Base-by-base conservation (phyloP, 2,797 vertebrate genomes). In the Sibirionetta formosa region DNA sequence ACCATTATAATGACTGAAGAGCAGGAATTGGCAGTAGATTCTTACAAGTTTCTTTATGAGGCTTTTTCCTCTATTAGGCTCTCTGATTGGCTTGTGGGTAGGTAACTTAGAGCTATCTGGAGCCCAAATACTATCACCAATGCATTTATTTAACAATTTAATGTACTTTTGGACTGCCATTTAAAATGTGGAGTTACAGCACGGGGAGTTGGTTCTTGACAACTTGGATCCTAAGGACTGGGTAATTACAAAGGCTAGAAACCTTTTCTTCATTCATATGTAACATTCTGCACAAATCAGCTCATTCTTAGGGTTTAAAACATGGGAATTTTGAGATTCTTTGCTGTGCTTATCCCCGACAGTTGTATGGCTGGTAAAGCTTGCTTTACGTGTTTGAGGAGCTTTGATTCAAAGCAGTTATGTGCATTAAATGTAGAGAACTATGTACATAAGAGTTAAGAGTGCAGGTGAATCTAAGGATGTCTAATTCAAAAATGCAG, bases 361-460 rank as follows among this genome's bases (percentile, higher is more conserved):
- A 31, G 12, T 40, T 0, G 0, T 63, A 9, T 9, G n/a, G 11
- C 26, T 29, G 7, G 3, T 88, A 11, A 69, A 60, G 17, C 22
- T 29, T 29, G 23, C 24, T 27, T 33, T 38, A 24, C 3, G 38
- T 9, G 7, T 40, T 53, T 69, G 4, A 35, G 56, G 24, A 20
- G 15, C 57, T 86, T 70, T 68, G 38, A 22, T 42, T 14, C 14
- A 5, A 36, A 70, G 33, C 17, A 48, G 10, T 66, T 40, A 38
- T 50, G 4, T 38, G 4, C 33, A 10, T 64, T 38, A 54, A 40
- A 44, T 40, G 10, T 31, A 31, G 44, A 58, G 57, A 60, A 46
- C 15, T 50, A 3, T 31, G 11, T 36, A 11, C 27, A 19, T 70
- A 36, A 38, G 3, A 75, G 9, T 58, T 53, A 33, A 14, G 26